phyloP scores from a whole-genome alignment of 2,113 vertebrate genomes.

The Psophia crepitans region DNA sequence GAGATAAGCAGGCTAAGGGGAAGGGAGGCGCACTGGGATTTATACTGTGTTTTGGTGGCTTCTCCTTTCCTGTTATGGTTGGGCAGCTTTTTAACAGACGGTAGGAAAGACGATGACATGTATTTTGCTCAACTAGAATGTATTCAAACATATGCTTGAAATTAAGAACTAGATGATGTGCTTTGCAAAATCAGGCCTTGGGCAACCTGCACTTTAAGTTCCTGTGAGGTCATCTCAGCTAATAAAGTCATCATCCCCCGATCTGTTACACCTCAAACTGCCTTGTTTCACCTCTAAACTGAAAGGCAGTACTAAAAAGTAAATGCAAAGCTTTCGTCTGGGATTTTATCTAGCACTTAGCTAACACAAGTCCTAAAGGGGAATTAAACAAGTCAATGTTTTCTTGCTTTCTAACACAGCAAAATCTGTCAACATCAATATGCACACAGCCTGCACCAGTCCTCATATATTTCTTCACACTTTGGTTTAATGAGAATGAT shows the following conservation, averaged over 20 bases:
- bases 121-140: background rate
- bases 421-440: background rate
- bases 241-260: background rate
- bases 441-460: background rate
- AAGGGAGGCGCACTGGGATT: background rate
- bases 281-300: background rate
- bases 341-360: background rate
- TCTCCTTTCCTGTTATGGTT: background rate
- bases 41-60: background rate
- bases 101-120: rapidly evolving
- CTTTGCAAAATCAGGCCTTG: background rate
- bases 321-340: background rate
- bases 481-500: background rate
- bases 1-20: background rate
- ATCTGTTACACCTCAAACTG: background rate
- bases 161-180: background rate
- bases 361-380: rapidly evolving
- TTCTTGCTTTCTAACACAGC: background rate
- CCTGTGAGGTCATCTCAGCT: background rate
- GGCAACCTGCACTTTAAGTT: background rate
- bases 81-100: background rate
- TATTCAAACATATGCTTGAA: background rate
- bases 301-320: background rate
- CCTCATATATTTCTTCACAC: background rate
- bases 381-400: background rate